Percentiles rank a stretch among this genome's conserved stretches.
Evolutionary conservation across 2,797 vertebrate species (phyloP).

Genomic region (Dromococcyx pavoninus): DNA sequence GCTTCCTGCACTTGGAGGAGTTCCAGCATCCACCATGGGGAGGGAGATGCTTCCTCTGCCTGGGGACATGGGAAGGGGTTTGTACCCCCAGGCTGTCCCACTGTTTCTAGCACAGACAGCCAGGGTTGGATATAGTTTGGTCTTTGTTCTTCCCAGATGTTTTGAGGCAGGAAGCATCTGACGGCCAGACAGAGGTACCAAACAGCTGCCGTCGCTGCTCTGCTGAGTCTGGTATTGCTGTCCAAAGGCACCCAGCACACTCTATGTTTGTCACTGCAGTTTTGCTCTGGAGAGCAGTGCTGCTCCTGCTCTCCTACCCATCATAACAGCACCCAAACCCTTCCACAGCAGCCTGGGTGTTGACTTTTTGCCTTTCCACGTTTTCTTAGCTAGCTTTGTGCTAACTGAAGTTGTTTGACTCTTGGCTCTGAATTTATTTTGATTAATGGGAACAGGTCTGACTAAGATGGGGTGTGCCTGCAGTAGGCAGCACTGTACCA

Average conservation of each 20-base stretch:
- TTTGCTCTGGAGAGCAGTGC: neutral
- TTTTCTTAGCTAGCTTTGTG: neutral
- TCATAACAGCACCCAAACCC: no score
- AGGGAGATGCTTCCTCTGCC: neutral
- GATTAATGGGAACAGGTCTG: neutral
- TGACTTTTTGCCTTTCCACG: neutral
- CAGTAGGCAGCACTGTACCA: neutral
- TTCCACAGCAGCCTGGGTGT: neutral
- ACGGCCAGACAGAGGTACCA: neutral
- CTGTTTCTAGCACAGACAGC: neutral
- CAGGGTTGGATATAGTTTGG: neutral
- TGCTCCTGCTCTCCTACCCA: rapidly evolving
- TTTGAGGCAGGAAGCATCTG: neutral
- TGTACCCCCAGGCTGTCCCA: neutral
- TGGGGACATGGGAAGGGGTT: rapidly evolving
- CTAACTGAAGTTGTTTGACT: neutral
- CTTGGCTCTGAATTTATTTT: neutral
- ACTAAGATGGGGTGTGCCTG: conserved; percentile 1
- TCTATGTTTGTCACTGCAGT: neutral
- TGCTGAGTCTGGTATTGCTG: neutral
- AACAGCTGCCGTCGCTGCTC: neutral
- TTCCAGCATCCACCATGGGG: neutral
- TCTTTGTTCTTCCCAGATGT: neutral
- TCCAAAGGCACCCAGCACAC: rapidly evolving
- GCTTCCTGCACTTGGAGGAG: neutral